Evolutionary conservation across 2,113 vertebrate genomes (phyloP), one percentile per base, ranked within the genome.

Genomic region (Phasianus colchicus): DNA sequence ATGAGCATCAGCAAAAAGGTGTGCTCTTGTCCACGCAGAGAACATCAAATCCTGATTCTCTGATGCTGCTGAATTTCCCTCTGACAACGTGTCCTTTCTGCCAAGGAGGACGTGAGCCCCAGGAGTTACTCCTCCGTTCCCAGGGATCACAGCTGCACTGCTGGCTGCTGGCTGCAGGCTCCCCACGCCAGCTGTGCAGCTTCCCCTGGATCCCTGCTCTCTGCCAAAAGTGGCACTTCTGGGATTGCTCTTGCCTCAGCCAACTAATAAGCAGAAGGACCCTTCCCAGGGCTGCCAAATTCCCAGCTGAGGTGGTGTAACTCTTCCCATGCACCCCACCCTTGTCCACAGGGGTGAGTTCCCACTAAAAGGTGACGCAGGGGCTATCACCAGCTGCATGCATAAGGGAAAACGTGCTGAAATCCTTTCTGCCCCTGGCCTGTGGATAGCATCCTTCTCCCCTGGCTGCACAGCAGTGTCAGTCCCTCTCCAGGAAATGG

Each of bases 341-440:
- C 79, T 13, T 38, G 3, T 54, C 60, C 24, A 34, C 43, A 36
- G 21, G 75, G 65, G 6, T 13, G 72, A 69, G 47, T 76, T 69
- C 55, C 69, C 29, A 1, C 47, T 40, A 1, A 2, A 0, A 0
- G 10, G 43, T 27, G 67, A 29, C 43, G 50, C 38, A 4, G 25
- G 54, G 43, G 3, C 5, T 88, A 40, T 19, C 16, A 7, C 18
- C 16, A 16, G 45, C 72, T 84, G 47, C 29, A 9, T 1, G 11
- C 36, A 32, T 18, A 32, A 10, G 60, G 61, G 48, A 21, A 65
- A 48, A 42, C 0, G 4, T 45, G 42, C 74, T 38, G 19, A 34
- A 43, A 69, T 16, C 32, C 70, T 84, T n/a, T 16, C 25, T 73
- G 22, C 6, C 5, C 2, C 3, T 42, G 10, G 54, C 25, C 58